Evolutionary conservation across 92 coral and sea anemone genomes (phyloP).

Genomic region (Palythoa heliodiscus): DNA sequence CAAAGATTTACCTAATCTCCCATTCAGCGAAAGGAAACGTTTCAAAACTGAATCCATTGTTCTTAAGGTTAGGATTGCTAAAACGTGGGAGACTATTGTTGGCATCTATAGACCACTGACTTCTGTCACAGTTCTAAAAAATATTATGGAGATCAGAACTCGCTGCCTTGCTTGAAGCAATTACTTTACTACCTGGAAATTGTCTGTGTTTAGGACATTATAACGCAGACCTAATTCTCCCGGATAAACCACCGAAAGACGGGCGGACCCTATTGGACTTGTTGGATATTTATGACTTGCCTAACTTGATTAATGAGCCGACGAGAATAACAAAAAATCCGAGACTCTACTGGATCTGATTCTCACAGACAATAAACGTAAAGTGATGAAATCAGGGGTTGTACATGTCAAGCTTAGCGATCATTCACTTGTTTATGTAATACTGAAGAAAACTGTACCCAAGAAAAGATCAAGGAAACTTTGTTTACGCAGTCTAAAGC

Average conservation of each 20-base stretch:
- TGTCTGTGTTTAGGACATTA: slow-evolving; percentile 48
- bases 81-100: slow-evolving; percentile 30
- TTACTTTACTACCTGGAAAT: slow-evolving; percentile 39
- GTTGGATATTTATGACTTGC: slow-evolving; percentile 47
- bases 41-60: slow-evolving; percentile 23
- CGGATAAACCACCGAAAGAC: slow-evolving; percentile 59
- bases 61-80: slow-evolving; percentile 41
- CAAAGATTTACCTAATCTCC: not conserved
- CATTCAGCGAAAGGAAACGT: not conserved
- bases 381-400: slow-evolving; percentile 46
- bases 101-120: slow-evolving; percentile 53
- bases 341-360: slow-evolving; percentile 49
- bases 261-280: slow-evolving; percentile 54
- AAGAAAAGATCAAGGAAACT: slow-evolving; percentile 43
- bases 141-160: slow-evolving; percentile 19
- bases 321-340: slow-evolving; percentile 45
- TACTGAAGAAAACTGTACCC: slow-evolving; percentile 27
- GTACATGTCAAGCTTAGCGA: slow-evolving; percentile 56
- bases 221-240: slow-evolving; percentile 51
- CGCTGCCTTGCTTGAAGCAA: slow-evolving; percentile 1
- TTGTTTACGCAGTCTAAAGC: slow-evolving; percentile 22
- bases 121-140: not conserved
- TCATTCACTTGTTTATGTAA: slow-evolving; percentile 46
- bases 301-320: slow-evolving; percentile 42
- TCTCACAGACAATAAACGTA: slow-evolving; percentile 50